Percentiles rank a stretch among this genome's conserved stretches.
Evolutionary conservation across 2,113 vertebrate genomes (phyloP).

Genomic region (Halichoerus grypus): DNA sequence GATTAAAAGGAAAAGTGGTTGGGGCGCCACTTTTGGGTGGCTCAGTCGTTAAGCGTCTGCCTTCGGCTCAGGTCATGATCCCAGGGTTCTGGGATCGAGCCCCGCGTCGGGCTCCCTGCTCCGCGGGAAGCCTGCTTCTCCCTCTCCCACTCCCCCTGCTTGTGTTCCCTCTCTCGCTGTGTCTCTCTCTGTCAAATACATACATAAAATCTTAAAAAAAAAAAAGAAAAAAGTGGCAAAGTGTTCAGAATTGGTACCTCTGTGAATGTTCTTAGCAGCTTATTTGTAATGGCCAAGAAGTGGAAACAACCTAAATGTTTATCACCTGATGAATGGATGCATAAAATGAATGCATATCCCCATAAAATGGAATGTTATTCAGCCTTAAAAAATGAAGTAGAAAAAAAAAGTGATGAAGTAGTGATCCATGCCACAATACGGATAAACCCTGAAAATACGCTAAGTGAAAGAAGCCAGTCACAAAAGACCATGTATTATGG

Average conservation of each 20-base stretch:
- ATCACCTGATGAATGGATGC: background rate
- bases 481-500: background rate
- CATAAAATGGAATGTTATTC: background rate
- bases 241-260: background rate
- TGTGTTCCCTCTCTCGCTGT: no score
- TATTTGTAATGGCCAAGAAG: background rate
- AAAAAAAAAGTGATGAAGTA: background rate
- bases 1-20: background rate
- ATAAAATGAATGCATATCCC: background rate
- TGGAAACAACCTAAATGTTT: background rate
- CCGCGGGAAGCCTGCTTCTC: no score
- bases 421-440: background rate
- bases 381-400: background rate
- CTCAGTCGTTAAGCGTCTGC: no score
- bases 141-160: no score
- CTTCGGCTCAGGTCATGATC: no score
- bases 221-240: conserved; percentile 28
- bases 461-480: background rate
- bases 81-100: no score
- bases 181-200: no score
- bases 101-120: no score
- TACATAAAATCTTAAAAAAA: background rate
- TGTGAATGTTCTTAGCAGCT: background rate
- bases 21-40: no score
- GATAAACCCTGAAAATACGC: background rate